These are phyloP conservation scores for Oithona nana DNA, from an alignment of 2,888 invertebrate species.

Conservation along the genomic window DNA sequence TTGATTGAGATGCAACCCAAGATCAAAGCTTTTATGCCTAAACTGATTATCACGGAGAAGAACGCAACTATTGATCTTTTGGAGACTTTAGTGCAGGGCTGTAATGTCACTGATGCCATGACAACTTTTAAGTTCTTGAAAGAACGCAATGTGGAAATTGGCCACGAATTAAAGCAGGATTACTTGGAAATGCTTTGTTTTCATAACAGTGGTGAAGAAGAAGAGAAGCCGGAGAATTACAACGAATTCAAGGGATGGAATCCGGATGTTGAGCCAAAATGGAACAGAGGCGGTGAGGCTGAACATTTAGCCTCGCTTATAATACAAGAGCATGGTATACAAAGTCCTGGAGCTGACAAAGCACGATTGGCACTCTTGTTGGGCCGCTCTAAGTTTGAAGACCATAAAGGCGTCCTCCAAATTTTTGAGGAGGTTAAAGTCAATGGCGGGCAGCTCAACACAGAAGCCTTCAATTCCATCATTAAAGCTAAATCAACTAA, in stretches of 20 bases:
- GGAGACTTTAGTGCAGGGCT: background rate
- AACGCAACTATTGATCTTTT: background rate
- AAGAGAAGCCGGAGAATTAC: background rate
- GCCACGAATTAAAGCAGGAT: background rate
- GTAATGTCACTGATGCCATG: background rate
- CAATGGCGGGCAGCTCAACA: conserved; percentile 42
- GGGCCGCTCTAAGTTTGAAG: conserved; percentile 49
- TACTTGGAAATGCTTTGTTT: background rate
- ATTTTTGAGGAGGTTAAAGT: conserved; percentile 35
- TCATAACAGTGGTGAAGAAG: background rate
- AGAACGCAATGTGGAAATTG: background rate
- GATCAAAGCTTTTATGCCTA: conserved; percentile 24
- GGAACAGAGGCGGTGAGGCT: conserved; percentile 41
- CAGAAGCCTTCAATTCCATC: conserved; percentile 48
- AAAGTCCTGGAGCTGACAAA: conserved; percentile 41
- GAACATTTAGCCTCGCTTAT: conserved; percentile 53
- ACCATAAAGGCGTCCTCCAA: conserved; percentile 34
- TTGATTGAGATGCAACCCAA: conserved; percentile 43
- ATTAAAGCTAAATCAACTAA: conserved; percentile 27
- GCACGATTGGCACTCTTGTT: conserved; percentile 59
- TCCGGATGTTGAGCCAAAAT: background rate
- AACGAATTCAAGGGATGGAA: background rate
- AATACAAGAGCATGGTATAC: no score
- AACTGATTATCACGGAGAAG: background rate
- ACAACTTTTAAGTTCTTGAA: background rate